Evolutionary conservation across 2,888 invertebrate species (phyloP).

Genomic region (Leptopterna dolabrata): DNA sequence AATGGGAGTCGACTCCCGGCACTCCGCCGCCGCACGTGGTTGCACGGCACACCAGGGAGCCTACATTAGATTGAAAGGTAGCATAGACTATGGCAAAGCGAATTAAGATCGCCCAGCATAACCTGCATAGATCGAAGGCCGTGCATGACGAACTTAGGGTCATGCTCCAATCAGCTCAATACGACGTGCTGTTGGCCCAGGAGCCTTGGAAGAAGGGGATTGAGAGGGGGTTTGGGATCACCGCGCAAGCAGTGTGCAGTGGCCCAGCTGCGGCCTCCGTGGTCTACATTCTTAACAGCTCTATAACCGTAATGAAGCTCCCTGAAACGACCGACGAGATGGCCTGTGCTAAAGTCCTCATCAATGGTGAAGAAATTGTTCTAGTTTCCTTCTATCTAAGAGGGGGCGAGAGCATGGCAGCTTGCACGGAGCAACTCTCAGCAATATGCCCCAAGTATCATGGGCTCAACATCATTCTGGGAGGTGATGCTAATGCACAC

Average conservation of each 20-base stretch:
- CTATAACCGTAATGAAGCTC: background rate
- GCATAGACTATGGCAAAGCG: background rate
- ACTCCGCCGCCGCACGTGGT: background rate
- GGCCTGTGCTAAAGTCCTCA: background rate
- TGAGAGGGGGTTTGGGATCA: background rate
- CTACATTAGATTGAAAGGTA: background rate
- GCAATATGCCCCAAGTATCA: background rate
- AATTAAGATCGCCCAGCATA: background rate
- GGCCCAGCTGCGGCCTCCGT: background rate
- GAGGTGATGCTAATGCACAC: constrained; percentile 6
- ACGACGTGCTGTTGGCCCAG: background rate
- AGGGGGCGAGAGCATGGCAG: background rate
- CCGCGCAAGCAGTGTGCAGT: background rate
- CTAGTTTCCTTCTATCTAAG: background rate
- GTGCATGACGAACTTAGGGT: background rate
- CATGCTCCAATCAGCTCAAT: background rate
- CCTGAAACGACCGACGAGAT: constrained; percentile 9
- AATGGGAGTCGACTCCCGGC: background rate
- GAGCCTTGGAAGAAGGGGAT: constrained; percentile 4
- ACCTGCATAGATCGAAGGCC: background rate
- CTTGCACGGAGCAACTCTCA: background rate
- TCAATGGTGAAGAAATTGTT: background rate
- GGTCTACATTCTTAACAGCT: background rate
- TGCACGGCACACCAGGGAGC: background rate
- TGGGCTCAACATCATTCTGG: background rate